Conservation (phyloP, 2,113 vertebrate genomes). For the Dolichallabes microphthalmus region DNA sequence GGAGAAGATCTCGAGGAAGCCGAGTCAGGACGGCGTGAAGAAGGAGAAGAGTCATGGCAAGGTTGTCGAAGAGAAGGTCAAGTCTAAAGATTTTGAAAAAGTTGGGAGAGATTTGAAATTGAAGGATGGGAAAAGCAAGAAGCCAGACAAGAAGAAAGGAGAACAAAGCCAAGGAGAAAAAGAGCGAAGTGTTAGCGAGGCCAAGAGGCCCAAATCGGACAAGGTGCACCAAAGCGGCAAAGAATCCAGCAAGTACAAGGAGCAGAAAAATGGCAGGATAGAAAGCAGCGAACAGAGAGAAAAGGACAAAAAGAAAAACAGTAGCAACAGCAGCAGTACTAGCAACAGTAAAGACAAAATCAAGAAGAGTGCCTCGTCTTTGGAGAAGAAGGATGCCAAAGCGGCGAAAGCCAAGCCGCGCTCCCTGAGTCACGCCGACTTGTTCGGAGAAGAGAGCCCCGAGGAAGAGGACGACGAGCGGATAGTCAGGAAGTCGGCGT, state of each 20-base stretch:
- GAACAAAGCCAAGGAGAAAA: constrained; percentile 64
- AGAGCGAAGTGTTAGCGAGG: constrained; percentile 51
- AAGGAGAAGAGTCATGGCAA: constrained; percentile 70
- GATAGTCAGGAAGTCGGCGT: constrained; percentile 70
- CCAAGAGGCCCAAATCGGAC: constrained; percentile 59
- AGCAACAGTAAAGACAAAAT: constrained; percentile 60
- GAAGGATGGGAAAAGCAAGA: constrained; percentile 61
- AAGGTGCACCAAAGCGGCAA: constrained; percentile 61
- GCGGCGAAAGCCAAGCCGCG: constrained; percentile 62
- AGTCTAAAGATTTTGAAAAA: constrained; percentile 62
- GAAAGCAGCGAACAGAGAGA: constrained; percentile 50
- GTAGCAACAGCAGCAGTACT: constrained; percentile 42
- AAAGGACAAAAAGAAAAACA: constrained; percentile 62
- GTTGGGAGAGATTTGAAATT: constrained; percentile 60
- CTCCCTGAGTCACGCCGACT: constrained; percentile 83
- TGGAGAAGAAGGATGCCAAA: constrained; percentile 48
- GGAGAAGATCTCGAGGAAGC: constrained; percentile 58
- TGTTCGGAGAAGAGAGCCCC: constrained; percentile 93
- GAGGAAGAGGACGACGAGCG: constrained; percentile 74
- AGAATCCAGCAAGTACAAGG: constrained; percentile 59
- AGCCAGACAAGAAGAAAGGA: constrained; percentile 65
- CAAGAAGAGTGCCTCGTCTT: constrained; percentile 45
- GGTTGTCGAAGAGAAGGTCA: constrained; percentile 60
- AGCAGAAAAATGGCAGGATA: constrained; percentile 72
- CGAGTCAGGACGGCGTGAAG: constrained; percentile 68